Evolutionary conservation across 2,113 vertebrate genomes (phyloP), one percentile per base, ranked within the genome.

Genomic region (Romanogobio albipinnatus): DNA sequence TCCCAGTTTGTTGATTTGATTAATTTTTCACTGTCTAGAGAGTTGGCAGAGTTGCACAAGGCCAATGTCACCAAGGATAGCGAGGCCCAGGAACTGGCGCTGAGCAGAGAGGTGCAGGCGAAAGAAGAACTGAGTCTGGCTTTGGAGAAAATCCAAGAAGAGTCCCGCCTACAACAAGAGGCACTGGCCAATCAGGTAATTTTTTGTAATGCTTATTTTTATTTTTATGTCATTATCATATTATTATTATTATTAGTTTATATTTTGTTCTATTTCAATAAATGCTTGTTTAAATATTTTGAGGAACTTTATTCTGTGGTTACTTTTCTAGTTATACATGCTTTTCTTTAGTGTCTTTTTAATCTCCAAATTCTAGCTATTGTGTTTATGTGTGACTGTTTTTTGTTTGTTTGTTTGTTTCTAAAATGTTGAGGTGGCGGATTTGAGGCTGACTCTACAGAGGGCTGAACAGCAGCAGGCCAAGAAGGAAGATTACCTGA

Each of bases 401-500:
- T n/a, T 49, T 8, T 43, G 59, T 45, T 29, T 1, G 29, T 29
- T 19, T 8, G 29, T 76, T 33, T 19, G 6, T 56, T 19, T 53
- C 2, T 53, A 17, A 2, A 53, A 13, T 77, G 15, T 81, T 26
- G 76, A 99, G 98, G 98, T 99, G 85, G 93, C 96, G 68, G 97
- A 99, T 90, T 92, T 99, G 87, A 95, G 98, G 87, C 5, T 97
- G 88, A 96, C 97, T 0, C 89, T 99, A 85, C 98, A 99, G 84
- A 95, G 97, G 75, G 95, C 96, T 29, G 98, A 99, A 80, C 98
- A 99, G 81, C 95, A 98, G 84, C 95, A 97, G 91, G 98, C 95
- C 64, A 96, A 97, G 64, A 99, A 97, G 88, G 98, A 99, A 89
- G 98, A 99, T 92, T 99, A 98, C 92, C 93, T 99, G 49, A 96